These are phyloP conservation scores for Hemicrepidius hirtus DNA, from an alignment of 2,888 invertebrate species.

Conservation along the genomic window DNA sequence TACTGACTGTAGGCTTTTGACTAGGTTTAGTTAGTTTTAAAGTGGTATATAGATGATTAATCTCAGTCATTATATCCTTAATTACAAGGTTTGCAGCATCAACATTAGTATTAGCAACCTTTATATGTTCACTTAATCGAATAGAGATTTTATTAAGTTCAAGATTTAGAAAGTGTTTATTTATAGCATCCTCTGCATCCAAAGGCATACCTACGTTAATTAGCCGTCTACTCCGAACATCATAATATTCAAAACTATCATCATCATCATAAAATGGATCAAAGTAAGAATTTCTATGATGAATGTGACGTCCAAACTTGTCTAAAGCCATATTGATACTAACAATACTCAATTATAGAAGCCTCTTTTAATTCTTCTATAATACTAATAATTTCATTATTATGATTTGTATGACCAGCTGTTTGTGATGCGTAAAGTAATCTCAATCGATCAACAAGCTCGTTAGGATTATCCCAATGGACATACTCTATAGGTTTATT, in stretches of 20 bases:
- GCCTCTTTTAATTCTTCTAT: conserved; percentile 16
- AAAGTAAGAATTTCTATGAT: background rate
- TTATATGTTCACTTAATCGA: background rate
- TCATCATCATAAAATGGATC: background rate
- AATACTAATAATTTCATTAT: conserved; percentile 58
- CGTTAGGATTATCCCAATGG: conserved; percentile 56
- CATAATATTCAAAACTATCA: background rate
- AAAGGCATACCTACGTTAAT: background rate
- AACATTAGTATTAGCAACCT: background rate
- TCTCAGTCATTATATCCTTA: background rate
- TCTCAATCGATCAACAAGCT: conserved; percentile 62
- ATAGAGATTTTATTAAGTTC: background rate
- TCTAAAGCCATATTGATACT: conserved; percentile 11
- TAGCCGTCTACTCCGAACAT: background rate
- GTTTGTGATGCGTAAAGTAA: conserved; percentile 61
- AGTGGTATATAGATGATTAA: background rate
- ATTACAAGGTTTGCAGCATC: background rate
- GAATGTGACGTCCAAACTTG: conserved; percentile 14
- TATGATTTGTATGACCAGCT: conserved; percentile 60
- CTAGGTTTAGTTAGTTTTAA: background rate
- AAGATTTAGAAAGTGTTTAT: background rate
- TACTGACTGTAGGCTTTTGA: background rate
- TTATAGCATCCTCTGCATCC: background rate
- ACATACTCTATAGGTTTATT: conserved; percentile 43
- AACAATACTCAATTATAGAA: background rate